A percentile compares a stretch with the other conserved stretches of the same genome.
Evolutionary conservation across 2,888 invertebrate genomes (phyloP).

Genomic region (Drosophila gaucha): DNA sequence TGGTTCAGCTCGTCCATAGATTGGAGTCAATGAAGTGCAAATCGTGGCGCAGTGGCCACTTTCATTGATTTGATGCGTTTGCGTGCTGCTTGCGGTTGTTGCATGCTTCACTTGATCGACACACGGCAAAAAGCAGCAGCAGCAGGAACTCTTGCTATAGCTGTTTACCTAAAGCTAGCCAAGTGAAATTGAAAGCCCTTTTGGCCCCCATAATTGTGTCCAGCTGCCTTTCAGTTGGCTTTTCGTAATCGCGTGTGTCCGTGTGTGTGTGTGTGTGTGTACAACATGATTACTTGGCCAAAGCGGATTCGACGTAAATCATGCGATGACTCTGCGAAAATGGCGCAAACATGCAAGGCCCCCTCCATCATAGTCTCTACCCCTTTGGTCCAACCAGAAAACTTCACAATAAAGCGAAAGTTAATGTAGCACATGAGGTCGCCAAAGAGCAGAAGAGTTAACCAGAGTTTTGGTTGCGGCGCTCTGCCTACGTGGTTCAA

Average conservation of each 20-base stretch:
- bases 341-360: slow-evolving; percentile 55
- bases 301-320: slow-evolving; percentile 72
- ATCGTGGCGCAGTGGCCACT: slow-evolving; percentile 68
- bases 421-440: slow-evolving; percentile 67
- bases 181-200: slow-evolving; percentile 77
- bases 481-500: slow-evolving; percentile 66
- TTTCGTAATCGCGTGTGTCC: slow-evolving; percentile 42
- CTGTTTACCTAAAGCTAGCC: slow-evolving; percentile 70
- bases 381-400: neutral
- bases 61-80: slow-evolving; percentile 79
- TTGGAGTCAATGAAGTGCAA: slow-evolving; percentile 75
- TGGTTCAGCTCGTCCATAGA: slow-evolving; percentile 21
- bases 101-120: slow-evolving; percentile 71
- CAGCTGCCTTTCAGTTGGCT: slow-evolving; percentile 38
- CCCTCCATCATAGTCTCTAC: neutral
- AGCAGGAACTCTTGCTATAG: slow-evolving; percentile 28
- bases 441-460: slow-evolving; percentile 54
- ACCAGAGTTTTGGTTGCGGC: slow-evolving; percentile 19
- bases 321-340: slow-evolving; percentile 75
- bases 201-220: slow-evolving; percentile 68
- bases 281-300: slow-evolving; percentile 69
- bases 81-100: slow-evolving; percentile 71
- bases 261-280: slow-evolving; percentile 36
- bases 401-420: slow-evolving; percentile 55
- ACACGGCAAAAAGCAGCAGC: slow-evolving; percentile 15